Evolutionary conservation across 2,888 invertebrate species (phyloP), one percentile per base, ranked within the genome.

Genomic region (Corbicula japonica): DNA sequence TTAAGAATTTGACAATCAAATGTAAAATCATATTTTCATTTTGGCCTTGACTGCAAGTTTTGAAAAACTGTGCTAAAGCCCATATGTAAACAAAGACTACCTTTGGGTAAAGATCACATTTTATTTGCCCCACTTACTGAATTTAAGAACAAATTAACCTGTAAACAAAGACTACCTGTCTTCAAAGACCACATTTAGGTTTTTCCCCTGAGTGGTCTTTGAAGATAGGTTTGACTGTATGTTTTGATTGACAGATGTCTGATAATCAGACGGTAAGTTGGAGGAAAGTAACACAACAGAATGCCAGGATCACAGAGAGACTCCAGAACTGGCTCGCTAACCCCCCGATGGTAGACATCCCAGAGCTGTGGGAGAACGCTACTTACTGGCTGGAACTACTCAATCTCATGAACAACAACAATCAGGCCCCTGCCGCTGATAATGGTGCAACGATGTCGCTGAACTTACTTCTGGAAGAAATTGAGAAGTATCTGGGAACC

Each of bases 171-270:
- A n/a, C n/a, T n/a, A n/a, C n/a, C n/a, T n/a, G n/a, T n/a, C n/a
- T n/a, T n/a, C n/a, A n/a, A n/a, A n/a, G n/a, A n/a, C n/a, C n/a
- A n/a, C n/a, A n/a, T n/a, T n/a, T n/a, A n/a, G n/a, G n/a, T n/a
- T n/a, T n/a, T n/a, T n/a, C n/a, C n/a, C n/a, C n/a, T n/a, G n/a
- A n/a, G n/a, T n/a, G n/a, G n/a, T n/a, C n/a, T n/a, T n/a, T n/a
- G n/a, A n/a, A n/a, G n/a, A n/a, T n/a, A n/a, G n/a, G n/a, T n/a
- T n/a, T n/a, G n/a, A n/a, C n/a, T n/a, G n/a, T n/a, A n/a, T n/a
- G n/a, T n/a, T n/a, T n/a, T n/a, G n/a, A n/a, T 30, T 65, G 54
- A n/a, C 56, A 83, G 83, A 23, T 74, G 32, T 68, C 72, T 28
- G 65, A 32, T 32, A 68, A 65, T 21, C 38, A 35, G 5, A 54